Percentiles rank a stretch among this genome's conserved stretches.
Evolutionary conservation across 2,113 vertebrate genomes (phyloP).

Genomic region (Notothenia coriiceps): DNA sequence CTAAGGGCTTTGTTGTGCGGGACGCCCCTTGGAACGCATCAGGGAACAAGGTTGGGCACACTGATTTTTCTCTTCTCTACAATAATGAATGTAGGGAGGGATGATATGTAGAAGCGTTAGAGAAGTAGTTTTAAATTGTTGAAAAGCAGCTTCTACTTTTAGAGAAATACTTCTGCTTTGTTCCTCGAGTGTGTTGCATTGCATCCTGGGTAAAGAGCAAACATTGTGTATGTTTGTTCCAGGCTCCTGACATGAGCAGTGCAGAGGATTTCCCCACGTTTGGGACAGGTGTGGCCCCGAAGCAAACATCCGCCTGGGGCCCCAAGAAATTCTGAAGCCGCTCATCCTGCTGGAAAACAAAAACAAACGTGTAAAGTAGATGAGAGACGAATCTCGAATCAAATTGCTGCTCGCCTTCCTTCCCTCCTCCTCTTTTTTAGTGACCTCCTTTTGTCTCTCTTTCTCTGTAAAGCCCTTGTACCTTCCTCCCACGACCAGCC

Average conservation of each 20-base stretch:
- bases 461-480: constrained; percentile 32
- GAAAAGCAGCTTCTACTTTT: not conserved
- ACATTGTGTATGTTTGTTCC: constrained; percentile 7
- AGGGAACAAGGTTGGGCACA: constrained; percentile 82
- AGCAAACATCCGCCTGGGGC: constrained; percentile 86
- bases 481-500: constrained; percentile 66
- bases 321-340: constrained; percentile 87
- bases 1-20: constrained; percentile 88
- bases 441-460: constrained; percentile 39
- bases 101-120: too few species aligned
- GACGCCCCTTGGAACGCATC: constrained; percentile 88
- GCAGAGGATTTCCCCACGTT: constrained; percentile 89
- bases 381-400: constrained; percentile 56
- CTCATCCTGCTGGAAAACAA: constrained; percentile 3
- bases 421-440: constrained; percentile 30
- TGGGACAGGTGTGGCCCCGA: constrained; percentile 84
- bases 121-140: not conserved
- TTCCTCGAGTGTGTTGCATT: not conserved
- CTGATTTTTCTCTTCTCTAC: not conserved
- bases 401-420: constrained; percentile 73
- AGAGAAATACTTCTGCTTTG: not conserved
- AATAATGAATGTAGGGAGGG: not conserved
- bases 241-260: constrained; percentile 89
- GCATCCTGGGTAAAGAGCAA: not conserved
- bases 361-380: constrained; percentile 56